Evolutionary conservation across 2,113 vertebrate species (phyloP).

Genomic region (Microtus pennsylvanicus): DNA sequence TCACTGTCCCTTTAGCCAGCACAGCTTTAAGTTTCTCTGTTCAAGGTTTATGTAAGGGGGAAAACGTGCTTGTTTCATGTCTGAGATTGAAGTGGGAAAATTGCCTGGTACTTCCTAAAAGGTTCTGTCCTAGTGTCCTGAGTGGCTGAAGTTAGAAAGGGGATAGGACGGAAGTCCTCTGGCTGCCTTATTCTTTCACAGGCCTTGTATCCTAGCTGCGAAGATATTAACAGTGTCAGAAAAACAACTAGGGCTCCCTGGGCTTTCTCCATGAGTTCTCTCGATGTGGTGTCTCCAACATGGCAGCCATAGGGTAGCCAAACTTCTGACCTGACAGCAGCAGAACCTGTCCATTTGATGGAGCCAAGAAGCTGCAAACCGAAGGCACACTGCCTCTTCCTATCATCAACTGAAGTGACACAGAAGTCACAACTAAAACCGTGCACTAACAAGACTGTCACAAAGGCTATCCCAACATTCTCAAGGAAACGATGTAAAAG

Average conservation of each 20-base stretch:
- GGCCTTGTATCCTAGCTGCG: not conserved
- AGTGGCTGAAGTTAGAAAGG: not conserved
- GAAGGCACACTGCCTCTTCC: not conserved
- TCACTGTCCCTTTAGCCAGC: not conserved
- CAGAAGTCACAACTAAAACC: conserved; percentile 3
- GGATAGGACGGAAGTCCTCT: not conserved
- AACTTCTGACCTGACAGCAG: not conserved
- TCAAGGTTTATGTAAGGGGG: not conserved
- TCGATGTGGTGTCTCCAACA: not conserved
- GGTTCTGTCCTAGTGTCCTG: not conserved
- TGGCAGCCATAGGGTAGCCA: not conserved
- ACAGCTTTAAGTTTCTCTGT: not conserved
- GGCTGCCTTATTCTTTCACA: not conserved
- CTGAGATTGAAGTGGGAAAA: not conserved
- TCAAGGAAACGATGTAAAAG: not conserved
- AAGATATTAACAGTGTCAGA: not conserved
- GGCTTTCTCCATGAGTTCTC: not conserved
- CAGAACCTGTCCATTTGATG: not conserved
- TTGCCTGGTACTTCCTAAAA: not conserved
- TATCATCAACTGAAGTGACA: conserved; percentile 12
- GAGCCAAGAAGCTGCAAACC: not conserved
- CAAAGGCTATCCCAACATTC: not conserved
- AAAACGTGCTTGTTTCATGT: not conserved
- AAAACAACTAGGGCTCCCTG: not conserved
- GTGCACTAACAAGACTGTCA: not conserved